Evolutionary conservation across 2,888 invertebrate genomes (phyloP).

Genomic region (Nephrotoma appendiculata): DNA sequence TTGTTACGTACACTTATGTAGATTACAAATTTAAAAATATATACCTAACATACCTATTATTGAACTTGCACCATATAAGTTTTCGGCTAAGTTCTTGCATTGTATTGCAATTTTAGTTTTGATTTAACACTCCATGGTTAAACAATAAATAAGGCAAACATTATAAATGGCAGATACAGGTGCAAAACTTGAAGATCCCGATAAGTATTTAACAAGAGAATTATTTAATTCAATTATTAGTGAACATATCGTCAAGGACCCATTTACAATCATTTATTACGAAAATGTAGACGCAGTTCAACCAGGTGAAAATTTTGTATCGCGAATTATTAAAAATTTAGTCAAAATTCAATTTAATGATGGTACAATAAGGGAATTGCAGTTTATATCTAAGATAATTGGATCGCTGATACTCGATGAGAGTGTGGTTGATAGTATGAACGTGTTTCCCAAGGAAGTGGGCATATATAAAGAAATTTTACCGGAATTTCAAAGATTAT

Average conservation of each 20-base stretch:
- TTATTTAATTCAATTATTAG: background rate
- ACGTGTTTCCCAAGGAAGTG: background rate
- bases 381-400: background rate
- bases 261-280: background rate
- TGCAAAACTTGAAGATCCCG: background rate
- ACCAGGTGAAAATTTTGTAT: background rate
- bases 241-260: background rate
- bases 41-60: background rate
- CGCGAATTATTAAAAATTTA: background rate
- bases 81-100: too few species aligned
- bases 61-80: background rate
- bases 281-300: background rate
- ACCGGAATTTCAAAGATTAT: background rate
- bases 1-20: too few species aligned
- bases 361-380: background rate
- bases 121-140: background rate
- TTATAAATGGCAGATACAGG: background rate
- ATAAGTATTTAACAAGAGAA: background rate
- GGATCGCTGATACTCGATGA: background rate
- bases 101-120: background rate
- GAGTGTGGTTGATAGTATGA: background rate
- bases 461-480: background rate
- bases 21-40: too few species aligned
- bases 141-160: background rate
- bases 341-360: background rate